Conservation (phyloP, 2,888 invertebrate genomes). For the Brenthis ino region DNA sequence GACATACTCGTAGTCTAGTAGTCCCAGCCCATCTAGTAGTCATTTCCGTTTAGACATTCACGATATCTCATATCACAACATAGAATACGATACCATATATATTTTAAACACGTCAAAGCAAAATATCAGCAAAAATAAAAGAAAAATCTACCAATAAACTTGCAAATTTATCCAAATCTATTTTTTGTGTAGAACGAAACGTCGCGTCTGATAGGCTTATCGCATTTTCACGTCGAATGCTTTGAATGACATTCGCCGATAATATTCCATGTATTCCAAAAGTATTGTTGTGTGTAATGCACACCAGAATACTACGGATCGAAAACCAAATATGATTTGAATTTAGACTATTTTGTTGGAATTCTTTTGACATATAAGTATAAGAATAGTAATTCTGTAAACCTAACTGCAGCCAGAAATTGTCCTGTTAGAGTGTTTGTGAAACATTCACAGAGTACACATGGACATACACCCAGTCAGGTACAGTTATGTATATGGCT, state of each 20-base stretch:
- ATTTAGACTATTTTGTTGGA: background rate
- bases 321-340: slow-evolving; percentile 1
- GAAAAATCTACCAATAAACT: slow-evolving; percentile 17
- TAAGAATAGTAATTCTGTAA: too few relatives aligned
- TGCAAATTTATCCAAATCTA: slow-evolving; percentile 17
- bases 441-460: too few relatives aligned
- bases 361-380: background rate
- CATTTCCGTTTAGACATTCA: too few relatives aligned
- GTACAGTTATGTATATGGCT: too few relatives aligned
- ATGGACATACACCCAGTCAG: too few relatives aligned
- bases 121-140: background rate
- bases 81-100: background rate
- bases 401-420: too few relatives aligned
- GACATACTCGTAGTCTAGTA: too few relatives aligned
- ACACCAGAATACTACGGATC: slow-evolving; percentile 1
- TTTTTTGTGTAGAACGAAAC: slow-evolving; percentile 23
- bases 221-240: slow-evolving; percentile 32
- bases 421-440: too few relatives aligned
- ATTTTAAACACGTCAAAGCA: background rate
- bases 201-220: slow-evolving; percentile 33
- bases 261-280: slow-evolving; percentile 24
- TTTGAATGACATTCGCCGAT: slow-evolving; percentile 35
- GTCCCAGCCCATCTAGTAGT: too few relatives aligned
- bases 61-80: background rate
- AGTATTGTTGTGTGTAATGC: background rate